Conservation (phyloP, 2,888 invertebrate genomes). For the Rhagium mordax region DNA sequence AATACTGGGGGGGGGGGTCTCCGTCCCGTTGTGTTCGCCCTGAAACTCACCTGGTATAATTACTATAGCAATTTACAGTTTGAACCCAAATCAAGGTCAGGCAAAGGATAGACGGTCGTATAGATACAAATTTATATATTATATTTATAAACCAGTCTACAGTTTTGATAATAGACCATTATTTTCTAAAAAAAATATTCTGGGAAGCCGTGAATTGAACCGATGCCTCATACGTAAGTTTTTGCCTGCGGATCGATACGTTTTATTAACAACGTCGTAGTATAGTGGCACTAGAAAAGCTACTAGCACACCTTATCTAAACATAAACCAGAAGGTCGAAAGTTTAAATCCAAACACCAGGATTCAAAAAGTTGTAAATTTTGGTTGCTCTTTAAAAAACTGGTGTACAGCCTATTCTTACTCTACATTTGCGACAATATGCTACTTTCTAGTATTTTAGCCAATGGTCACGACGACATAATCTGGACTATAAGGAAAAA, state of each 20-base stretch:
- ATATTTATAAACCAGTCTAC: not conserved
- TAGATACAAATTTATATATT: not conserved
- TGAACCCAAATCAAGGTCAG: not conserved
- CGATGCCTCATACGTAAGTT: not conserved
- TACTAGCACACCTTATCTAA: not conserved
- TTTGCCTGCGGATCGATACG: not conserved
- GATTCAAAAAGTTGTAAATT: too few species aligned
- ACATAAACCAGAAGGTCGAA: not conserved
- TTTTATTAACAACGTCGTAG: not conserved
- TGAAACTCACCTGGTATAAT: too few species aligned
- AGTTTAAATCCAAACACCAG: too few species aligned
- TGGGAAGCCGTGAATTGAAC: not conserved
- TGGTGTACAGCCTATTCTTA: too few species aligned
- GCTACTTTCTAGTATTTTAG: too few species aligned
- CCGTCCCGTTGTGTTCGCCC: too few species aligned
- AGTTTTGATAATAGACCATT: not conserved
- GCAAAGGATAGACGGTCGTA: not conserved
- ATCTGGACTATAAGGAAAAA: too few species aligned
- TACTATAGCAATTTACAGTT: too few species aligned
- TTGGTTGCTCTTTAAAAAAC: too few species aligned
- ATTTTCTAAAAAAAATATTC: not conserved
- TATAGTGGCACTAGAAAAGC: not conserved
- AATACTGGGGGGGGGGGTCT: too few species aligned
- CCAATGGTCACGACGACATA: too few species aligned
- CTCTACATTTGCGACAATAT: too few species aligned